A percentile compares a stretch with the other conserved stretches of the same genome.
phyloP scores from a whole-genome alignment of 2,797 vertebrate species.

The Lates japonicus region DNA sequence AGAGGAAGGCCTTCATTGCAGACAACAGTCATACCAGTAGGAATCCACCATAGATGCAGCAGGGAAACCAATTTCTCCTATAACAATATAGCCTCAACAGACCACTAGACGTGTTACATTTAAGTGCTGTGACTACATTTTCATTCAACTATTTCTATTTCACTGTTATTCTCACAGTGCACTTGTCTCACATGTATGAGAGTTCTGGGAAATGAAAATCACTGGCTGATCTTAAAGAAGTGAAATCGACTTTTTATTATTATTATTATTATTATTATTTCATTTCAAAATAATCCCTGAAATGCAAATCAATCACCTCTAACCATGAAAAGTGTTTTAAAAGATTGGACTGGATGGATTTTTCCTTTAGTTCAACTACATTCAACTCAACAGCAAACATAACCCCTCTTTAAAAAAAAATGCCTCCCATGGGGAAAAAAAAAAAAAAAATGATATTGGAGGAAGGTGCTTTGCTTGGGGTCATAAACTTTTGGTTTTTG shows the following conservation, averaged over 20 bases:
- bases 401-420: slow-evolving; percentile 3
- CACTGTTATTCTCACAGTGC: background rate
- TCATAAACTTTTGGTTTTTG: slow-evolving; percentile 50
- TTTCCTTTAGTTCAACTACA: slow-evolving; percentile 9
- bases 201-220: slow-evolving; percentile 6
- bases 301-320: slow-evolving; percentile 5
- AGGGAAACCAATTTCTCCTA: slow-evolving; percentile 23
- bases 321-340: background rate
- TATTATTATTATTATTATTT: too few relatives aligned
- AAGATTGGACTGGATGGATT: background rate
- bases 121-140: background rate
- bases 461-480: slow-evolving; percentile 27
- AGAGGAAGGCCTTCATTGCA: slow-evolving; percentile 16
- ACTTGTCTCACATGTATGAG: background rate
- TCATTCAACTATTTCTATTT: background rate
- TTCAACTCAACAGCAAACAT: slow-evolving; percentile 10
- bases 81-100: background rate
- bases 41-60: background rate
- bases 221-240: background rate
- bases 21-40: slow-evolving; percentile 8
- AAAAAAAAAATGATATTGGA: slow-evolving; percentile 19
- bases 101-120: background rate
- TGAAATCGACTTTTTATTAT: background rate
- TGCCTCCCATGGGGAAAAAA: slow-evolving; percentile 1
- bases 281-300: background rate